phyloP scores from a whole-genome alignment of 2,797 vertebrate species.

The Geotrypetes seraphini region DNA sequence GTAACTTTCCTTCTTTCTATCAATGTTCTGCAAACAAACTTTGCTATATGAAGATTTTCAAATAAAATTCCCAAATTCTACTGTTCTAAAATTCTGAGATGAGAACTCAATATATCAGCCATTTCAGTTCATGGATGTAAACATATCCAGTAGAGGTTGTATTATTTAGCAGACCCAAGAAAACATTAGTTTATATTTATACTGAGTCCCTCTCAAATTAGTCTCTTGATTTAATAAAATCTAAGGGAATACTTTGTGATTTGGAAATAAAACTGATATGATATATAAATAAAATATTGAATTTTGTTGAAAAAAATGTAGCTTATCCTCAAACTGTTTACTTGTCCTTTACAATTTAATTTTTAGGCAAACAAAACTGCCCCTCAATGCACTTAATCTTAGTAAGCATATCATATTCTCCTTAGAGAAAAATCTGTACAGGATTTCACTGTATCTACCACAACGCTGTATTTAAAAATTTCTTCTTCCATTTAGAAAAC shows the following conservation, averaged over 20 bases:
- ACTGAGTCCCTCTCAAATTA: conserved; percentile 51
- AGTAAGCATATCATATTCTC: conserved; percentile 82
- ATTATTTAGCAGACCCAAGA: conserved; percentile 52
- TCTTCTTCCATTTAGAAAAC: conserved; percentile 77
- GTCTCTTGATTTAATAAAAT: conserved; percentile 33
- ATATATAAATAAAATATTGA: conserved; percentile 72
- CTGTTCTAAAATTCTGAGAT: conserved; percentile 41
- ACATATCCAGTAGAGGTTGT: conserved; percentile 49
- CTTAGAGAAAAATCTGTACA: conserved; percentile 90
- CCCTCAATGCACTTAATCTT: conserved; percentile 93
- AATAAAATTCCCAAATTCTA: conserved; percentile 54
- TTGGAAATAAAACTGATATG: conserved; percentile 58
- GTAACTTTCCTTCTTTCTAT: conserved; percentile 37
- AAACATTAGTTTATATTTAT: conserved; percentile 44
- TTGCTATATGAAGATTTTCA: conserved; percentile 42
- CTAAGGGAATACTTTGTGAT: conserved; percentile 49
- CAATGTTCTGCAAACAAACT: conserved; percentile 49
- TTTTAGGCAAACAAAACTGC: conserved; percentile 94
- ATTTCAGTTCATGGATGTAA: conserved; percentile 41
- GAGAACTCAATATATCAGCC: conserved; percentile 37
- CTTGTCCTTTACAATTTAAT: conserved; percentile 75
- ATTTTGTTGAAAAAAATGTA: conserved; percentile 63
- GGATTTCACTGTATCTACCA: conserved; percentile 82
- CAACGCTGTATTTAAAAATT: conserved; percentile 75
- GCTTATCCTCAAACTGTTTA: conserved; percentile 73